phyloP scores from a whole-genome alignment of 2,113 vertebrate species.

The Chiloscyllium plagiosum region DNA sequence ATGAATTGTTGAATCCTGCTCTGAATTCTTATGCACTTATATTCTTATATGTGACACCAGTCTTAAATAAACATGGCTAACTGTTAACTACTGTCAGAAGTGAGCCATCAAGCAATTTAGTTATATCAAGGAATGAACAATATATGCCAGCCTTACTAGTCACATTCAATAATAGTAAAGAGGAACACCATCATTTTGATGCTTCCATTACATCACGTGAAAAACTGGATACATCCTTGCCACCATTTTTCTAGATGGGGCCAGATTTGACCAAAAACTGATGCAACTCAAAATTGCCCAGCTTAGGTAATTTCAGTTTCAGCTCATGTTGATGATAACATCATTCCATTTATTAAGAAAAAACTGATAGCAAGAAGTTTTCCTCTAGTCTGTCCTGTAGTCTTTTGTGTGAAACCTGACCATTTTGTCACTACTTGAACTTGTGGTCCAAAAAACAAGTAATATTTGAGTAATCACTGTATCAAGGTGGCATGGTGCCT shows the following conservation, averaged over 20 bases:
- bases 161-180: not conserved
- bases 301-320: not conserved
- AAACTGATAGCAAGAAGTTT: not conserved
- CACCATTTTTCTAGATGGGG: not conserved
- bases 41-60: not conserved
- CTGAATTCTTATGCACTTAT: too few species aligned
- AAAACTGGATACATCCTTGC: not conserved
- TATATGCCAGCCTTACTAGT: not conserved
- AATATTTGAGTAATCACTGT: not conserved
- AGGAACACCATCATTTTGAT: not conserved
- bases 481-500: too few species aligned
- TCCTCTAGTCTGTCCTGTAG: not conserved
- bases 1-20: too few species aligned
- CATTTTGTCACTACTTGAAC: not conserved
- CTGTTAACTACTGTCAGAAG: not conserved
- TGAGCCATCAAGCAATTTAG: not conserved
- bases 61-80: not conserved
- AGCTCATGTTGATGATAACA: not conserved
- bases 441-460: not conserved
- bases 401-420: not conserved
- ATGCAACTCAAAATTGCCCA: not conserved
- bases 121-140: not conserved
- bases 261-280: not conserved
- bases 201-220: not conserved
- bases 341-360: not conserved